A percentile compares a stretch with the other conserved stretches of the same genome.
These are phyloP conservation scores for Acanthurus tractus DNA, from an alignment of 2,797 vertebrate species.

Conservation along the genomic window DNA sequence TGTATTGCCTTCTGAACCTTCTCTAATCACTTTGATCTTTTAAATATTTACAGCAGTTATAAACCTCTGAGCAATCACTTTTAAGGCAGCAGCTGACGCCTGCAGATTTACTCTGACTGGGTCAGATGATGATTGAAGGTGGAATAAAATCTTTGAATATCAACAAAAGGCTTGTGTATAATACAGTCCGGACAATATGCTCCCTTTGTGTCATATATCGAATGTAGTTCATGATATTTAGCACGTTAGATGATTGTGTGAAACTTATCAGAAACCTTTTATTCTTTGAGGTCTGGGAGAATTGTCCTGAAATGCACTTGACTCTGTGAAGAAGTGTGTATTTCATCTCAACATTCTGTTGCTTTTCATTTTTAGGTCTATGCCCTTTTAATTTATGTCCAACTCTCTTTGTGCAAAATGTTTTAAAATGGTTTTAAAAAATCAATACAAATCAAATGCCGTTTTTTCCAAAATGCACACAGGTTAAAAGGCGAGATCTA, in stretches of 20 bases:
- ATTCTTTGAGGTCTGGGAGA: neutral
- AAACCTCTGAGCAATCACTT: constrained; percentile 47
- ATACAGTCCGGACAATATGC: neutral
- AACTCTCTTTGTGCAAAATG: neutral
- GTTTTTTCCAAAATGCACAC: too few species aligned
- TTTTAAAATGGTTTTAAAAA: neutral
- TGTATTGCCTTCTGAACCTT: constrained; percentile 8
- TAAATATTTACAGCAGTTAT: constrained; percentile 58
- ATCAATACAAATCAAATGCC: neutral
- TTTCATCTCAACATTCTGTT: too few species aligned
- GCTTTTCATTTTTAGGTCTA: neutral
- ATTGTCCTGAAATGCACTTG: too few species aligned
- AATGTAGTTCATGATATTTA: constrained; percentile 2
- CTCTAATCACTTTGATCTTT: constrained; percentile 16
- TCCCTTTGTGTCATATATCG: neutral
- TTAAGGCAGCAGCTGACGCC: constrained; percentile 37
- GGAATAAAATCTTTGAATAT: constrained; percentile 21
- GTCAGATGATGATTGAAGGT: constrained; percentile 54
- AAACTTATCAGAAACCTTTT: neutral
- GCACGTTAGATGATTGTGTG: neutral
- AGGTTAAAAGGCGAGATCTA: constrained; percentile 13
- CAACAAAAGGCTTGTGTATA: constrained; percentile 9
- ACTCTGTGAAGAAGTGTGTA: too few species aligned
- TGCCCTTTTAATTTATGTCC: neutral
- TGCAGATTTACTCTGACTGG: constrained; percentile 32